phyloP scores from a whole-genome alignment of 2,113 vertebrate genomes.

The Redunca redunca region DNA sequence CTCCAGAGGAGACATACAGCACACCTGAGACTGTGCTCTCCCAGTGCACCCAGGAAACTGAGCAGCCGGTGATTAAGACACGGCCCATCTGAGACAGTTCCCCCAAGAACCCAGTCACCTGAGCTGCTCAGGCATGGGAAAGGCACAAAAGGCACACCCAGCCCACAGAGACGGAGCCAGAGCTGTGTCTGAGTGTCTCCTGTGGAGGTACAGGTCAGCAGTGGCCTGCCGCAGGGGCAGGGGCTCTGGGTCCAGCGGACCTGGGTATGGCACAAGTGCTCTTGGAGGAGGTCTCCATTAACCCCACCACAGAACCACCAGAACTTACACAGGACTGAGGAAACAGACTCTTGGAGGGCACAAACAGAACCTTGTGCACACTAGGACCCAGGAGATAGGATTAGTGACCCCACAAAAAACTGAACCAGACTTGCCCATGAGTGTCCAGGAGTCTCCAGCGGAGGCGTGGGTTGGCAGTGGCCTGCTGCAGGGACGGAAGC shows the following conservation, averaged over 20 bases:
- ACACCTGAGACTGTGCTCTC: not conserved
- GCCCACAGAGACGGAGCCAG: not conserved
- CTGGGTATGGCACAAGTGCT: not conserved
- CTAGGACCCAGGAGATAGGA: not conserved
- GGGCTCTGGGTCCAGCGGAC: not conserved
- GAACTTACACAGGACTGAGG: not conserved
- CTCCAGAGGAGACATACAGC: not conserved
- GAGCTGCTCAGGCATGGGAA: not conserved
- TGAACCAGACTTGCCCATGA: not conserved
- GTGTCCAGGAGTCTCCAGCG: fast-evolving
- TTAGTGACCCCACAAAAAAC: not conserved
- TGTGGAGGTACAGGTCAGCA: not conserved
- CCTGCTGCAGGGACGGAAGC: not conserved
- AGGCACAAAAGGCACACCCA: not conserved
- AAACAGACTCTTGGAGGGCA: not conserved
- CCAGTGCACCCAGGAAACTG: not conserved
- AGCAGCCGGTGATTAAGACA: not conserved
- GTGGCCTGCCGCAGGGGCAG: not conserved
- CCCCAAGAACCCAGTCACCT: not conserved
- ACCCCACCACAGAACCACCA: not conserved
- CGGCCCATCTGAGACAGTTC: fast-evolving
- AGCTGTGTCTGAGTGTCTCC: not conserved
- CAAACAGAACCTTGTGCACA: not conserved
- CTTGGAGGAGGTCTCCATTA: not conserved
- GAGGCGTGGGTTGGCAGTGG: fast-evolving